Percentiles rank a stretch among this genome's conserved stretches.
Conservation (phyloP, 2,113 vertebrate genomes). For the Plecotus auritus region DNA sequence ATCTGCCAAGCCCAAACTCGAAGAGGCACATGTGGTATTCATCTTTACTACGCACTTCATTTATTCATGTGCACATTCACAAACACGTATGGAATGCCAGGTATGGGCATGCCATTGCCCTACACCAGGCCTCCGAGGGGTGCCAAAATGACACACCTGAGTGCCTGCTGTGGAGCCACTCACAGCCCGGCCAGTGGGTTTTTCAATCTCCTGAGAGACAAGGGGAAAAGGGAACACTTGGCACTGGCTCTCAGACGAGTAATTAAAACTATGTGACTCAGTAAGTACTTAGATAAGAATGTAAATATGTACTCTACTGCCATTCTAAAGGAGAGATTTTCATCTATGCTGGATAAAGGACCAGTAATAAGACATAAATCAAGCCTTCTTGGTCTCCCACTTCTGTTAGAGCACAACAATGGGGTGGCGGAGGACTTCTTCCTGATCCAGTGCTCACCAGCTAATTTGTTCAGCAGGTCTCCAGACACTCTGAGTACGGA, state of each 20-base stretch:
- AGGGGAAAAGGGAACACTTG: constrained; percentile 21
- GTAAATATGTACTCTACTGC: neutral
- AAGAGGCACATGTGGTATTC: constrained; percentile 29
- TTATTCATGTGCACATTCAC: neutral
- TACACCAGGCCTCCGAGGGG: neutral
- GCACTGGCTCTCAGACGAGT: neutral
- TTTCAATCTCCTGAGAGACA: constrained; percentile 16
- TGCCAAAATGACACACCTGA: neutral
- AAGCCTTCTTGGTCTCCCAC: neutral
- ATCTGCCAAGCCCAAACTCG: neutral
- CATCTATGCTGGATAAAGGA: neutral
- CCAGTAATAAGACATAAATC: neutral
- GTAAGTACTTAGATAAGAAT: constrained; percentile 14
- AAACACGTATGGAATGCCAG: neutral
- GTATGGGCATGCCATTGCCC: neutral
- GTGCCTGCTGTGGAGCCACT: neutral
- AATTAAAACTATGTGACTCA: neutral
- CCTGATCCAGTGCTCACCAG: neutral
- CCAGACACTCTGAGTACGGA: neutral
- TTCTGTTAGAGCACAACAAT: neutral
- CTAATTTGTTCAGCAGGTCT: neutral
- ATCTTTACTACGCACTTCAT: neutral
- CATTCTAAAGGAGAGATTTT: neutral
- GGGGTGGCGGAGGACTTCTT: neutral
- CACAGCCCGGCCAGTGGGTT: too few relatives aligned